A percentile compares a stretch with the other conserved stretches of the same genome.
phyloP scores from a whole-genome alignment of 64 coral and sea anemone genomes.

The Montipora foliosa region DNA sequence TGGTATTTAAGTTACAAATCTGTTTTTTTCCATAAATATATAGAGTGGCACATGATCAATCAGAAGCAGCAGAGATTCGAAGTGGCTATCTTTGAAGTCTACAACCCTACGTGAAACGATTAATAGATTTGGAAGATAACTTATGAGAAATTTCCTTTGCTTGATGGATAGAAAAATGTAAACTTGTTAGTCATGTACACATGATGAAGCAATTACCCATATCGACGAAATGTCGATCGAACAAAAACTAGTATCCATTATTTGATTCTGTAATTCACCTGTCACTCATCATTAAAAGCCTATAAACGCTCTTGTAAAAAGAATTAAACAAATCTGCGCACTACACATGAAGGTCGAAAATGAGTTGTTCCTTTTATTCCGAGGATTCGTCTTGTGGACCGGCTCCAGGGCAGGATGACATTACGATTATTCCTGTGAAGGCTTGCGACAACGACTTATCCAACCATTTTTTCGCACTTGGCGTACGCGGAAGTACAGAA shows the following conservation, averaged over 20 bases:
- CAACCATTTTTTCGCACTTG: not conserved
- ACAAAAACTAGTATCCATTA: not conserved
- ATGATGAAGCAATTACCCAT: not conserved
- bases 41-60: too few relatives aligned
- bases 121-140: too few relatives aligned
- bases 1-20: too few relatives aligned
- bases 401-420: constrained; percentile 1
- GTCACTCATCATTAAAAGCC: not conserved
- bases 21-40: too few relatives aligned
- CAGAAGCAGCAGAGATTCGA: too few relatives aligned
- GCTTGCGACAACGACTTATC: constrained; percentile 1
- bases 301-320: not conserved
- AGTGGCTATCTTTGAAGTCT: too few relatives aligned
- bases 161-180: too few relatives aligned
- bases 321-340: not conserved
- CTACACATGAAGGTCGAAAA: not conserved
- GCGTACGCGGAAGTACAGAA: not conserved
- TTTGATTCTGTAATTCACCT: not conserved
- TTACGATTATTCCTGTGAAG: constrained; percentile 19
- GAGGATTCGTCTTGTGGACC: constrained; percentile 26
- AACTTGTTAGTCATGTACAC: not conserved
- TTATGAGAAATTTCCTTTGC: too few relatives aligned
- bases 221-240: not conserved
- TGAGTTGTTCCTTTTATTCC: not conserved
- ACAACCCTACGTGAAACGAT: too few relatives aligned